Base-by-base conservation (phyloP, 2,113 vertebrate genomes). In the Myrmecobius fasciatus region DNA sequence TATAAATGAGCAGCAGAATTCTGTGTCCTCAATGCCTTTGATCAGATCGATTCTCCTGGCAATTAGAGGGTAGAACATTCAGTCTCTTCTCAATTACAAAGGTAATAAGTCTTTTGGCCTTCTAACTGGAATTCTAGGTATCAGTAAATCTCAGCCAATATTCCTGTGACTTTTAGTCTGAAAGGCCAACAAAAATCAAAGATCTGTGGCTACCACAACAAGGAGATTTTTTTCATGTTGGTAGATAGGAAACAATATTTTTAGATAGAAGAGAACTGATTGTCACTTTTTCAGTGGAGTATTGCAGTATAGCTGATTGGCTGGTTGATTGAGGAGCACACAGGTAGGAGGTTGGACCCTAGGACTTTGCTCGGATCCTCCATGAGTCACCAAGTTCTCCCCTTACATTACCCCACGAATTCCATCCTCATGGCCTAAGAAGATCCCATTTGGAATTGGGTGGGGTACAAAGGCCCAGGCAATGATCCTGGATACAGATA, bases 11-110 rank as follows among this genome's bases (percentile, higher is more conserved):
- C 67, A 83, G 67, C n/a, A 43, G n/a, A 43, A n/a, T 83, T 24
- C 67, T 43, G 67, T 83, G 67, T 43, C 67, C n/a, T 83, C 36
- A 9, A 20, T 83, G 67, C 67, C n/a, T 83, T 43, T 43, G 67
- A 83, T 24, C 67, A 83, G n/a, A 83, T 92, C 96, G 31, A 20
- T 52, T 92, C 22, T 83, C n/a, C 91, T 94, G 48, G 67, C 36
- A 43, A 83, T 83, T 83, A 83, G 67, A 83, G 20, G 36, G 6
- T 43, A 83, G 67, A 43, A 67, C 60, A 67, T 67, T 67, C 60
- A 67, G 60, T 67, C 60, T 67, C 60, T 67, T 67, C 60, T 67
- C 60, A 67, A 36, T 67, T 67, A 67, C 60, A 67, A 67, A 67
- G 60, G 31, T 36, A 67, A 67, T 67, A 67, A 67, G 60, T 67